Evolutionary conservation across 2,888 invertebrate genomes (phyloP), one percentile per base, ranked within the genome.

Genomic region (Beris chalybata): DNA sequence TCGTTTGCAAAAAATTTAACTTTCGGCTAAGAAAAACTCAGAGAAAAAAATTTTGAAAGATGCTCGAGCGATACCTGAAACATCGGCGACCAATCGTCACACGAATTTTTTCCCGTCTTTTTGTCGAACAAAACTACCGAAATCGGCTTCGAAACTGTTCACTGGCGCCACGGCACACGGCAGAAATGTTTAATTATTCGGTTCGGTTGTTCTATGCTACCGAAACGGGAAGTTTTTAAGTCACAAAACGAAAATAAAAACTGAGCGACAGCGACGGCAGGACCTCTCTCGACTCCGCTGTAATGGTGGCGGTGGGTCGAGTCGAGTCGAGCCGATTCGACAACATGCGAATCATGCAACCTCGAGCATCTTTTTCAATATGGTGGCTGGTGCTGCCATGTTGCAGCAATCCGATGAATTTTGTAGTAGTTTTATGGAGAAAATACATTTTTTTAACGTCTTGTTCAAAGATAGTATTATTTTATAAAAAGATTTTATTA

Each of bases 161-260:
- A 5, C 38, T 38, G 38, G 32, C 43, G 55, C 38, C 22, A 6
- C 43, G 12, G 11, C 22, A 12, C 53, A 5, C 7, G 29, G 4
- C 30, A 7, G 29, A 31, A 30, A 30, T 11, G 31, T 30, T 5
- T n/a, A 53, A 31, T 12, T 31, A 9, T 2, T 7, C n/a, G 29
- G 22, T 53, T 43, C 38, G 7, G 3, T 7, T 15, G 13, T 22
- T 9, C 3, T n/a, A 22, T 61, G 12, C n/a, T 32, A 38, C 4
- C 61, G 61, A 50, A 52, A 61, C 52, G 50, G 38, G 22, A 22
- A 52, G 13, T 38, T 61, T 59, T 61, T 52, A 50, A 61, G 61
- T 52, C 61, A 61, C 22, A 52, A 50, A 38, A 29, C 4, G 52
- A 38, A 61, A 32, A 38, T 32, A 50, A 50, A 52, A 61, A 38